Percentiles rank a stretch among this genome's conserved stretches.
Evolutionary conservation across 2,888 invertebrate genomes (phyloP).

Genomic region (Parelbella ahira): DNA sequence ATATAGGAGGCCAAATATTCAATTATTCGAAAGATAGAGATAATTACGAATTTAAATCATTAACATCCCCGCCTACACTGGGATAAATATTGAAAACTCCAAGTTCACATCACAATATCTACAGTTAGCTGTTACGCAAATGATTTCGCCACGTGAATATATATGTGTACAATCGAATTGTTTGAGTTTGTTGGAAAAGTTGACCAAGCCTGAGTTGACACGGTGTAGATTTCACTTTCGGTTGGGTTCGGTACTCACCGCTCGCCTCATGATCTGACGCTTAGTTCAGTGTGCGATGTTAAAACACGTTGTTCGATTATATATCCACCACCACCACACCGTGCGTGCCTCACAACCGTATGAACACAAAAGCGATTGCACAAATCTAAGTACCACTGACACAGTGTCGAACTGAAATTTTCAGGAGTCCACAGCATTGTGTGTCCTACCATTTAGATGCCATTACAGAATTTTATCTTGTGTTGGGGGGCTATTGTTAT

Average conservation of each 20-base stretch:
- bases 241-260: slow-evolving; percentile 59
- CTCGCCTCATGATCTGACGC: slow-evolving; percentile 63
- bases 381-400: slow-evolving; percentile 32
- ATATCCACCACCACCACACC: slow-evolving; percentile 63
- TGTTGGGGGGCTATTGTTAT: no score
- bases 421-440: slow-evolving; percentile 9
- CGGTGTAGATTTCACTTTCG: slow-evolving; percentile 40
- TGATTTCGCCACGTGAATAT: slow-evolving; percentile 14
- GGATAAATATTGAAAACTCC: no score
- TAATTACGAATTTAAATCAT: no score
- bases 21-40: no score
- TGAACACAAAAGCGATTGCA: slow-evolving; percentile 36
- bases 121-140: slow-evolving; percentile 7
- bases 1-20: no score
- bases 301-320: slow-evolving; percentile 47
- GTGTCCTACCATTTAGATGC: slow-evolving; percentile 3
- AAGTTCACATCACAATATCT: no score
- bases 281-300: slow-evolving; percentile 51
- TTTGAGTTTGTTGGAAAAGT: slow-evolving; percentile 30
- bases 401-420: no score
- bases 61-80: no score
- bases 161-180: slow-evolving; percentile 24
- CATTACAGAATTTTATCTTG: no score
- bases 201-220: slow-evolving; percentile 47
- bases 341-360: slow-evolving; percentile 30